phyloP scores from a whole-genome alignment of 2,797 vertebrate genomes.

The Fistularia commersonii region DNA sequence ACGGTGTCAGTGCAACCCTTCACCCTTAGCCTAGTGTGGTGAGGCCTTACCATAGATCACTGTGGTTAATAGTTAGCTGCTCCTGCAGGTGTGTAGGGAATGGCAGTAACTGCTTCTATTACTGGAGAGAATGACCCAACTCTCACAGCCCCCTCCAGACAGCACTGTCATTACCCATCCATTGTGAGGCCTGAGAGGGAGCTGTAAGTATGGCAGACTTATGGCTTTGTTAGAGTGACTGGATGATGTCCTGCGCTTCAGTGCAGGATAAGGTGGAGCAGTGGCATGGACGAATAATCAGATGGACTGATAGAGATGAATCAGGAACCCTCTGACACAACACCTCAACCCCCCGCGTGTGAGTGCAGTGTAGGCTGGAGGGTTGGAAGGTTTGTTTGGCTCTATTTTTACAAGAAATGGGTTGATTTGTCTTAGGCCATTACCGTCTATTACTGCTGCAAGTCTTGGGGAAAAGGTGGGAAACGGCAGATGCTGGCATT shows the following conservation, averaged over 20 bases:
- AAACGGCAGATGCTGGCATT: constrained; percentile 99
- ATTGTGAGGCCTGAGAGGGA: constrained; percentile 72
- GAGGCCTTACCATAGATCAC: constrained; percentile 66
- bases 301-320: constrained; percentile 61
- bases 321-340: constrained; percentile 39
- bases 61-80: constrained; percentile 65
- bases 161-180: constrained; percentile 76
- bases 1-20: constrained; percentile 53
- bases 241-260: constrained; percentile 67
- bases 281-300: constrained; percentile 45
- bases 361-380: constrained; percentile 66
- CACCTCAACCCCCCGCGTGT: constrained; percentile 31
- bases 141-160: constrained; percentile 69
- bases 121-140: constrained; percentile 67
- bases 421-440: constrained; percentile 99
- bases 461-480: constrained; percentile 95
- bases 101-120: constrained; percentile 72
- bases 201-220: constrained; percentile 77
- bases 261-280: constrained; percentile 45
- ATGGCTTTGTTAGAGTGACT: constrained; percentile 70
- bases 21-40: constrained; percentile 43
- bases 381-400: constrained; percentile 78
- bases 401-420: constrained; percentile 93
- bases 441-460: constrained; percentile 97
- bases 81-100: constrained; percentile 72